Conservation (phyloP, 2,113 vertebrate species). For the Choloepus hoffmanni region DNA sequence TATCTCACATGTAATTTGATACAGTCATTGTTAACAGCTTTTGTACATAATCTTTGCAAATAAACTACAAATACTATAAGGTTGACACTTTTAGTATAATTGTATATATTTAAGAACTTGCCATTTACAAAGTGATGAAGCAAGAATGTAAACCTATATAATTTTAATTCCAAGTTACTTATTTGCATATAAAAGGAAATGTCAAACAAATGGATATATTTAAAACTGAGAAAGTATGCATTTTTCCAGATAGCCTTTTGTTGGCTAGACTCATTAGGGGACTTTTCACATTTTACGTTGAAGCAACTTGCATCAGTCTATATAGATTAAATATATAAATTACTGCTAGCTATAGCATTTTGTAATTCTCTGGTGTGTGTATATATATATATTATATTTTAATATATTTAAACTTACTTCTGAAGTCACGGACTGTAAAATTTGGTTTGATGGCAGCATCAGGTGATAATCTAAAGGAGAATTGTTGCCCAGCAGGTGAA, state of each 20-base stretch:
- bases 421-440: conserved; percentile 97
- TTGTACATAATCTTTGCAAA: neutral
- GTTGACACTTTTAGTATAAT: neutral
- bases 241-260: neutral
- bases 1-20: no score
- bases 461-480: conserved; percentile 93
- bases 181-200: neutral
- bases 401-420: conserved; percentile 90
- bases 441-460: conserved; percentile 94
- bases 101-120: neutral
- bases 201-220: neutral
- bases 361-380: neutral
- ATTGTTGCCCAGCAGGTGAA: conserved; percentile 92
- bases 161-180: neutral
- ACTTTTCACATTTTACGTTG: neutral
- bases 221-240: neutral
- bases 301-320: neutral
- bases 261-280: neutral
- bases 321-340: neutral
- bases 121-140: neutral
- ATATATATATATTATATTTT: neutral
- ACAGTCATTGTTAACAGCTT: neutral
- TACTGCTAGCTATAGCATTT: neutral
- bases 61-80: neutral
- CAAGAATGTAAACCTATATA: neutral